phyloP scores from a whole-genome alignment of 2,888 invertebrate species.

The Patella ulyssiponensis region DNA sequence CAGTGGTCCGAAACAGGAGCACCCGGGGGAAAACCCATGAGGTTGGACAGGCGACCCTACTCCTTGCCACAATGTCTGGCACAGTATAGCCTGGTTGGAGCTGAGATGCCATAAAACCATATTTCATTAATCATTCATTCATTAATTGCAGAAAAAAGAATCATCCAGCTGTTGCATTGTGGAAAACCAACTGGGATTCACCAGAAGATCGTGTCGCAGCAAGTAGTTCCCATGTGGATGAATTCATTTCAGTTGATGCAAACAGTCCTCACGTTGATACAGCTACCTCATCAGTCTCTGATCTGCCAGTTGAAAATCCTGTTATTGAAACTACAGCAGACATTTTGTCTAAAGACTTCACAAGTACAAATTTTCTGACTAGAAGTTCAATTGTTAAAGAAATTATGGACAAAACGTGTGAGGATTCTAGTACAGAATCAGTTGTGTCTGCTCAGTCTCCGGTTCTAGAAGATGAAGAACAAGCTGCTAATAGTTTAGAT shows the following conservation, averaged over 20 bases:
- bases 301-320: not conserved
- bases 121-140: too few species aligned
- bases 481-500: too few species aligned
- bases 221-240: not conserved
- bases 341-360: not conserved
- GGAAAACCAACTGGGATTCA: constrained; percentile 39
- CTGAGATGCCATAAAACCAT: too few species aligned
- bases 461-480: not conserved
- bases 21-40: too few species aligned
- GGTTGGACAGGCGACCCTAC: too few species aligned
- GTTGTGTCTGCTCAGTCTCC: not conserved
- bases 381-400: not conserved
- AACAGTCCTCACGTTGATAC: not conserved
- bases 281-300: not conserved
- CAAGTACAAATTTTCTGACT: not conserved
- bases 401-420: not conserved
- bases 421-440: not conserved
- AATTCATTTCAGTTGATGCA: constrained; percentile 1
- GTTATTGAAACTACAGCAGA: too few species aligned
- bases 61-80: too few species aligned
- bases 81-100: too few species aligned
- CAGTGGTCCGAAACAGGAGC: too few species aligned
- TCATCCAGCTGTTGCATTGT: constrained; percentile 50
- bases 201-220: not conserved
- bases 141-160: constrained; percentile 47